These are phyloP conservation scores for Halcyon leucocephala DNA, from an alignment of 2,797 vertebrate genomes.

Conservation along the genomic window DNA sequence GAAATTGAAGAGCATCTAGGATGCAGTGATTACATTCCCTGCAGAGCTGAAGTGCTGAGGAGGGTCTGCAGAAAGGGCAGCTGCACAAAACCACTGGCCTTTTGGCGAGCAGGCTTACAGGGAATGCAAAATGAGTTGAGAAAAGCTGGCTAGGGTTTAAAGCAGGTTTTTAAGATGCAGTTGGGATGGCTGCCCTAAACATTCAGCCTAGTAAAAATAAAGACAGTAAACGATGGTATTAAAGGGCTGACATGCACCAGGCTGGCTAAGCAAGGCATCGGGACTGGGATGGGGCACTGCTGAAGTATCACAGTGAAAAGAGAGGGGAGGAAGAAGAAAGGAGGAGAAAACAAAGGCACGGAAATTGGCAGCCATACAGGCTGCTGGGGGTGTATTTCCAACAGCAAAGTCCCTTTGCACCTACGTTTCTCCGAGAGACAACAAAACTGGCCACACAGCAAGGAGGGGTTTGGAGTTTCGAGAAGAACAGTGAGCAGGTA, in stretches of 20 bases:
- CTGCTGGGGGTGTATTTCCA: background rate
- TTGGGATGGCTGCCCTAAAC: background rate
- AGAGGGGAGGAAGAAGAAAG: background rate
- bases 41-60: slow-evolving; percentile 28
- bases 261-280: background rate
- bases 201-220: background rate
- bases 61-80: slow-evolving; percentile 7
- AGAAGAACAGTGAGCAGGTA: background rate
- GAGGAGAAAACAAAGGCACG: background rate
- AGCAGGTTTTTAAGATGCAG: background rate
- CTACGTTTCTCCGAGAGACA: background rate
- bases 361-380: background rate
- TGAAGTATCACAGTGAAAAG: background rate
- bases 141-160: slow-evolving; percentile 2
- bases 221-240: background rate
- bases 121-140: background rate
- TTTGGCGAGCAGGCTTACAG: background rate
- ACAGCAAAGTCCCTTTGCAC: background rate
- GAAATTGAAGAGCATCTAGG: slow-evolving; percentile 36
- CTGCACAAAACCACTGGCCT: background rate
- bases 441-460: background rate
- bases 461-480: background rate
- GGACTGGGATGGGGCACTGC: background rate
- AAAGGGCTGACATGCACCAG: background rate
- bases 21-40: slow-evolving; percentile 34